These are phyloP conservation scores for Panthera uncia DNA, from an alignment of 2,113 vertebrate species.

Conservation along the genomic window DNA sequence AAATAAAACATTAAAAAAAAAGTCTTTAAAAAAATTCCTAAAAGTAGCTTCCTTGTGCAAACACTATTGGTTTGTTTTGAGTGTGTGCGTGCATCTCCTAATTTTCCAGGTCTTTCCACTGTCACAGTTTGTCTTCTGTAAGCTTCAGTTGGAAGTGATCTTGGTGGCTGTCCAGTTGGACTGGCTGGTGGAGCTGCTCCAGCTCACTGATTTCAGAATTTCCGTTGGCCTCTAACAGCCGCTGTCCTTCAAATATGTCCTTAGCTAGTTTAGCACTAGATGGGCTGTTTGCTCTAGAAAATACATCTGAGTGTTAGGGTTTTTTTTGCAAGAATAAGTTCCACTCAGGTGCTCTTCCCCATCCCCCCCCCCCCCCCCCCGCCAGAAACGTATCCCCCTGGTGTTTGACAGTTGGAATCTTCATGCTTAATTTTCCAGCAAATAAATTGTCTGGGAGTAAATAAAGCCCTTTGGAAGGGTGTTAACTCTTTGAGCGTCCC, in stretches of 20 bases:
- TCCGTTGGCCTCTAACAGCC: not conserved
- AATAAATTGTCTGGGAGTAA: constrained; percentile 41
- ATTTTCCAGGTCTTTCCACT: constrained; percentile 33
- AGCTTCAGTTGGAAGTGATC: not conserved
- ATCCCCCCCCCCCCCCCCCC: too few relatives aligned
- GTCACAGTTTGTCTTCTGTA: not conserved
- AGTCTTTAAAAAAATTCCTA: not conserved
- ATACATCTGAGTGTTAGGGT: not conserved
- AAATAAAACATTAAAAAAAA: not conserved
- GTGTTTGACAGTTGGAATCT: not conserved
- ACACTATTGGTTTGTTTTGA: not conserved
- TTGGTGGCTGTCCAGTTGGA: constrained; percentile 3
- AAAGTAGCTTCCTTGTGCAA: not conserved
- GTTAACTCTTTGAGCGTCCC: not conserved
- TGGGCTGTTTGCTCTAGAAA: not conserved
- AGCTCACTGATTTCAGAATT: constrained; percentile 62
- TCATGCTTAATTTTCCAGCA: not conserved
- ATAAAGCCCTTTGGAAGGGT: not conserved
- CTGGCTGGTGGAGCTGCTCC: not conserved
- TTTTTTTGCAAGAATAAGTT: not conserved
- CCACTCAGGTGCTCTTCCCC: not conserved
- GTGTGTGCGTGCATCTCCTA: not conserved
- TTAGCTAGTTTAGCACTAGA: not conserved
- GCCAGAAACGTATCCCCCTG: not conserved
- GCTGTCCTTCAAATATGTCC: not conserved